Conservation (phyloP, 2,888 invertebrate species). For the Cryptocephalus primarius region DNA sequence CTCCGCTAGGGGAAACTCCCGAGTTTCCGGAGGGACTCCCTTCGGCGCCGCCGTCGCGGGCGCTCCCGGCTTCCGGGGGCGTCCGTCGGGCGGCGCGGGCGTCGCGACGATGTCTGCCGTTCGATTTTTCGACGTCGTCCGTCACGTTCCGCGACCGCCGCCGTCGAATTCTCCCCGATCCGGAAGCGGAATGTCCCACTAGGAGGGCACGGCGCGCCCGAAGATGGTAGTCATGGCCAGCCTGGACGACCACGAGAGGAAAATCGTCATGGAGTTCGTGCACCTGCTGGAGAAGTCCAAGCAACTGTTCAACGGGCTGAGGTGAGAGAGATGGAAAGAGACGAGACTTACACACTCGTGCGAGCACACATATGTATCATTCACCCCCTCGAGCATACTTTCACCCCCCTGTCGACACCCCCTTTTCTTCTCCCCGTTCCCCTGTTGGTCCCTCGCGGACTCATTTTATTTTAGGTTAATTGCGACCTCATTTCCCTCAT, state of each 20-base stretch:
- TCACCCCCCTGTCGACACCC: too few relatives aligned
- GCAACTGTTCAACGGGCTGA: slow-evolving; percentile 90
- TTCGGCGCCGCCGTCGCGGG: slow-evolving; percentile 20
- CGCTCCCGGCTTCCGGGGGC: slow-evolving; percentile 3
- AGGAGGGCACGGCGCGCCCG: slow-evolving; percentile 4
- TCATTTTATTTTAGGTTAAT: too few relatives aligned
- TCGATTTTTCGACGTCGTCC: slow-evolving; percentile 34
- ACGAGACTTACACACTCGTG: too few relatives aligned
- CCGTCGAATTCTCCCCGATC: slow-evolving; percentile 3
- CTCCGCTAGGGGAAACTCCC: too few relatives aligned
- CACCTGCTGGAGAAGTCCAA: slow-evolving; percentile 94
- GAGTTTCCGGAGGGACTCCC: too few relatives aligned
- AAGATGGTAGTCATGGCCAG: slow-evolving; percentile 67
- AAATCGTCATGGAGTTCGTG: slow-evolving; percentile 91
- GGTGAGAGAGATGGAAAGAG: slow-evolving; percentile 42
- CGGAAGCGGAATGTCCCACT: slow-evolving; percentile 7
- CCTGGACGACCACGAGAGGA: slow-evolving; percentile 79
- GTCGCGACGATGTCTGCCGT: slow-evolving; percentile 31
- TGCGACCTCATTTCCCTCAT: too few relatives aligned
- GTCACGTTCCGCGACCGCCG: slow-evolving; percentile 13
- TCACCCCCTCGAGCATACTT: too few relatives aligned
- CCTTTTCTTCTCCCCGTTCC: too few relatives aligned
- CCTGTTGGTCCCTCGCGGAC: too few relatives aligned
- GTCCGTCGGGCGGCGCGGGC: slow-evolving; percentile 11
- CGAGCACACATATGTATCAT: too few relatives aligned